Conservation (phyloP, 1,140 invertebrate genomes). For the Spodoptera litura region DNA sequence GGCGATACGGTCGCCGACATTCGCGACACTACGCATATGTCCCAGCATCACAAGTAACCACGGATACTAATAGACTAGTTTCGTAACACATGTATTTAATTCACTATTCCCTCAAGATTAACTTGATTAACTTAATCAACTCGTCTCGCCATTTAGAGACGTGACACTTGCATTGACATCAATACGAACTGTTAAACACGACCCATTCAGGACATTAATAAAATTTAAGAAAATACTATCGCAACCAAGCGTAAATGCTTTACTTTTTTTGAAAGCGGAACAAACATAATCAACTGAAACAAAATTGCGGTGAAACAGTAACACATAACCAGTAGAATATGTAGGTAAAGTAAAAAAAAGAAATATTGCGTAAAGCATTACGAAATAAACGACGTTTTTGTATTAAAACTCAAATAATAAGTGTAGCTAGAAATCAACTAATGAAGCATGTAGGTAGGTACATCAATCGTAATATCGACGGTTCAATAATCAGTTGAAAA, state of each 20-base stretch:
- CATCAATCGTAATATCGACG: conserved; percentile 20
- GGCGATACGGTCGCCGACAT: conserved; percentile 2
- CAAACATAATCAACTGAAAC: conserved; percentile 27
- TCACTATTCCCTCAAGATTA: conserved; percentile 22
- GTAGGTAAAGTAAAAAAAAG: conserved; percentile 1
- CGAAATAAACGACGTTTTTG: conserved; percentile 17
- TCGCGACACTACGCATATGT: conserved; percentile 13
- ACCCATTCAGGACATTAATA: conserved; percentile 6
- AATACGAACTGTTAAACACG: background rate
- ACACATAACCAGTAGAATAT: conserved; percentile 13
- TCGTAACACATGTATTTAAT: conserved; percentile 40
- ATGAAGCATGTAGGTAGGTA: conserved; percentile 33
- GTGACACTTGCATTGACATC: conserved; percentile 37
- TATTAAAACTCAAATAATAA: conserved; percentile 16
- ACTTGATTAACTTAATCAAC: conserved; percentile 36
- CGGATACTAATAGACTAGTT: conserved; percentile 31
- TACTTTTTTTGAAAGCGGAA: conserved; percentile 29
- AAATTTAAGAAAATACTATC: conserved; percentile 8
- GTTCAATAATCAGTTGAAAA: conserved; percentile 34
- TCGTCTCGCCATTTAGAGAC: conserved; percentile 7
- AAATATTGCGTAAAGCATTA: conserved; percentile 17
- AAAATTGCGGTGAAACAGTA: conserved; percentile 25
- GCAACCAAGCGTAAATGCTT: conserved; percentile 7
- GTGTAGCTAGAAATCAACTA: conserved; percentile 38
- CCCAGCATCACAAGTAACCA: conserved; percentile 11